phyloP scores from a whole-genome alignment of 2,888 invertebrate species.

The Leucoma salicis region DNA sequence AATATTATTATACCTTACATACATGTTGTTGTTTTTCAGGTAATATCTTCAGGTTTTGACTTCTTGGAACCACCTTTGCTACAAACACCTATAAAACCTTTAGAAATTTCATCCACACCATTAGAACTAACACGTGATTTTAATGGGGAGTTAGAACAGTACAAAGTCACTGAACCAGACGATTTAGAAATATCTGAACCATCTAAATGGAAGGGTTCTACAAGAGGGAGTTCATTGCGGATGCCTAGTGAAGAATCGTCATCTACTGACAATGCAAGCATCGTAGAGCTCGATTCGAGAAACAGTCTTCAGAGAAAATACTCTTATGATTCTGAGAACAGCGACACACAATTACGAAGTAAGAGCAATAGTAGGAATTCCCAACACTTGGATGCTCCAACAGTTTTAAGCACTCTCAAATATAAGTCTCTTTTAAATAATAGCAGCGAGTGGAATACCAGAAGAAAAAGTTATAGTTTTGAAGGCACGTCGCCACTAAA shows the following conservation, averaged over 20 bases:
- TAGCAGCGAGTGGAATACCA: conserved; percentile 85
- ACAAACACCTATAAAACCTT: conserved; percentile 52
- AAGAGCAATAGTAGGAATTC: conserved; percentile 52
- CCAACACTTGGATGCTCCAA: conserved; percentile 63
- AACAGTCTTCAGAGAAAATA: conserved; percentile 55
- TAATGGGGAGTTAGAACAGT: conserved; percentile 58
- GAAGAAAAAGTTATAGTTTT: conserved; percentile 90
- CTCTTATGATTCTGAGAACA: conserved; percentile 63
- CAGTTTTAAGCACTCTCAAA: conserved; percentile 65
- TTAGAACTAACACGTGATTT: conserved; percentile 57
- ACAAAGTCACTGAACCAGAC: conserved; percentile 80
- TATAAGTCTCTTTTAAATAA: conserved; percentile 69
- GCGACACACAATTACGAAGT: conserved; percentile 52
- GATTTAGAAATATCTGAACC: conserved; percentile 80
- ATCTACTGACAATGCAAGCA: conserved; percentile 71
- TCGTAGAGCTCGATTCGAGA: conserved; percentile 67
- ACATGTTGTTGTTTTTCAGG: no score
- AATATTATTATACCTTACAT: no score
- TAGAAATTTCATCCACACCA: conserved; percentile 73
- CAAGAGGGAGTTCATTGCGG: conserved; percentile 85
- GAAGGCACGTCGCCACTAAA: conserved; percentile 67
- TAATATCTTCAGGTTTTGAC: conserved; percentile 71
- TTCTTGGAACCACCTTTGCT: conserved; percentile 58
- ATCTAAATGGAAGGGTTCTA: conserved; percentile 86
- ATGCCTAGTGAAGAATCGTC: conserved; percentile 83